Evolutionary conservation across 2,888 invertebrate genomes (phyloP).

Genomic region (Tenodera sinensis): DNA sequence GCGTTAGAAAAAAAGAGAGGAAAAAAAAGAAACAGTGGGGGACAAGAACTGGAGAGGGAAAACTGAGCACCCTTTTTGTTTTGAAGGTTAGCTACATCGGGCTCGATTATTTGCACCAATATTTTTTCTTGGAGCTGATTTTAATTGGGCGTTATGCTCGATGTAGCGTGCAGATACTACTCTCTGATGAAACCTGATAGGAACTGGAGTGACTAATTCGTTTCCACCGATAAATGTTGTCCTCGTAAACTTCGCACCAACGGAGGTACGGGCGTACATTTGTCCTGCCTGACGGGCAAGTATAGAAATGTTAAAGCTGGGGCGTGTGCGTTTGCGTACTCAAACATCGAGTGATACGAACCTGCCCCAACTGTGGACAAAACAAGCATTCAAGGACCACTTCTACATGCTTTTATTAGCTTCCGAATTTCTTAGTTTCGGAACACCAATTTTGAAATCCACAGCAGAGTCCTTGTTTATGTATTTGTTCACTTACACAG

Average conservation of each 20-base stretch:
- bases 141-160: neutral
- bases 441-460: neutral
- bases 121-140: neutral
- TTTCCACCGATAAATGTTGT: neutral
- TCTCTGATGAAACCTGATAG: neutral
- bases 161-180: neutral
- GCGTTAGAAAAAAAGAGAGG: neutral
- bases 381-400: neutral
- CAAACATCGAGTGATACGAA: neutral
- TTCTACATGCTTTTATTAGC: neutral
- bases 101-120: neutral
- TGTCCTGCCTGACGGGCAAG: neutral
- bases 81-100: conserved; percentile 7
- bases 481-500: no score
- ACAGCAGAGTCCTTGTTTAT: no score
- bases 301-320: neutral
- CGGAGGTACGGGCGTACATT: neutral
- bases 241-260: neutral
- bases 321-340: neutral
- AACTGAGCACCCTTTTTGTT: neutral
- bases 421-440: neutral
- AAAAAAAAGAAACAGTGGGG: neutral
- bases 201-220: neutral
- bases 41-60: neutral
- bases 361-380: neutral